These are phyloP conservation scores for Brachypalpus laphriformis DNA, from an alignment of 2,888 invertebrate genomes.

Conservation along the genomic window DNA sequence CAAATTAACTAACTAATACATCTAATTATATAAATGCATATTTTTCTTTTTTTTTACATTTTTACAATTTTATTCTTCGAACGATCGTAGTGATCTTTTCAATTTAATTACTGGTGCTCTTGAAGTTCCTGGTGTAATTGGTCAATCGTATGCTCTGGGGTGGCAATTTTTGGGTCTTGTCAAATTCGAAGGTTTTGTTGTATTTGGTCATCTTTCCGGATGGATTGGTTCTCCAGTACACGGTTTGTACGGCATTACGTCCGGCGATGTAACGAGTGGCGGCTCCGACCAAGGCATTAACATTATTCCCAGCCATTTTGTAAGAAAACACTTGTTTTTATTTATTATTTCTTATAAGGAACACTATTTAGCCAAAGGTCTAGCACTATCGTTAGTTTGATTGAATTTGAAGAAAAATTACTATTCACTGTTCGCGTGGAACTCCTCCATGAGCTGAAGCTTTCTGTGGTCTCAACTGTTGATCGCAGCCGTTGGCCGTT, in stretches of 20 bases:
- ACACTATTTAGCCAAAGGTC: background rate
- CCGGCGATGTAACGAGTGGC: conserved; percentile 89
- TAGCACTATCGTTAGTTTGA: background rate
- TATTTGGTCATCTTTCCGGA: conserved; percentile 84
- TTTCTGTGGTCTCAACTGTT: conserved; percentile 58
- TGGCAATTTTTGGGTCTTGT: conserved; percentile 83
- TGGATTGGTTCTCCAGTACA: conserved; percentile 88
- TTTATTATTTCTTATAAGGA: background rate
- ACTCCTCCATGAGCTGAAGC: conserved; percentile 54
- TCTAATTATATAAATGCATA: background rate
- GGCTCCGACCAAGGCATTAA: conserved; percentile 86
- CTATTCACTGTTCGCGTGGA: conserved; percentile 10
- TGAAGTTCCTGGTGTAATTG: conserved; percentile 77
- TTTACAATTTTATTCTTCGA: background rate
- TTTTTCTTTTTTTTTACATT: conserved; percentile 14
- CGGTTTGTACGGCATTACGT: conserved; percentile 89
- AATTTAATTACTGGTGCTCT: conserved; percentile 26
- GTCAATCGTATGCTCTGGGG: conserved; percentile 83
- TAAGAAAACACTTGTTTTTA: background rate
- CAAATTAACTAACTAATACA: conserved; percentile 28
- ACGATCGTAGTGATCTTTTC: background rate
- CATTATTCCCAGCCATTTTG: conserved; percentile 77
- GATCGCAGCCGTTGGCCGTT: conserved; percentile 38
- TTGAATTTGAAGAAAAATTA: background rate
- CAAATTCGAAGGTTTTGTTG: conserved; percentile 85